Base-by-base conservation (phyloP, 2,797 vertebrate genomes). In the Manis crassicaudata region DNA sequence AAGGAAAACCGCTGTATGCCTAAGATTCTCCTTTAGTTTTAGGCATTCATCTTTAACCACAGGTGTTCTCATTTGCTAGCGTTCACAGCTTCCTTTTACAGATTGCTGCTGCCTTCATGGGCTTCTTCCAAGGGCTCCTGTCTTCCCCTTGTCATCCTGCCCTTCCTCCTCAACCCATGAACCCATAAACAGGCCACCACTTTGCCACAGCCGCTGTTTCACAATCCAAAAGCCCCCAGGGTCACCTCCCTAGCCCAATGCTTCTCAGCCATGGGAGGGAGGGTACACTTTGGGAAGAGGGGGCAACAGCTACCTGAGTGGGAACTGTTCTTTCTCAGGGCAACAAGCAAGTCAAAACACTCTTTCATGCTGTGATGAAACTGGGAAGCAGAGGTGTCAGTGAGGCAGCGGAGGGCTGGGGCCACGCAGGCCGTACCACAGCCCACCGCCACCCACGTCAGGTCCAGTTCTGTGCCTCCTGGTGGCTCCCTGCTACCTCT, bases 381-480 rank as follows among this genome's bases (percentile, higher is more conserved):
- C 43, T 54, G 32, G n/a, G 56, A 65, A 35, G 62, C 52, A 54
- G 90, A 89, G 37, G 50, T n/a, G 67, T 14, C 43, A 43, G 43
- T 16, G 29, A 83, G 56, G 32, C 40, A 73, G 86, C 62, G 52
- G 32, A 77, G 68, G 46, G 60, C 12, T 25, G 3, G 37, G 52
- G 60, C 14, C 43, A 29, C 1, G 37, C 3, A 7, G 50, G 50
- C 27, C 67, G 58, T 0, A 0, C 10, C 35, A 8, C 0, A 0
- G 18, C 27, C 56, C 60, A 68, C 25, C 12, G 88, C 46, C 43
- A 72, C 67, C 5, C 14, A 40, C n/a, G 58, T 67, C 21, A 10
- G 7, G 86, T 40, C 67, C 40, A 21, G 12, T 77, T 43, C 63
- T 14, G 92, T 17, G 92, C 50, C 56, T 93, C 23, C 32, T 27